Base-by-base conservation (phyloP, 2,888 invertebrate genomes). In the Germaria angustata region DNA sequence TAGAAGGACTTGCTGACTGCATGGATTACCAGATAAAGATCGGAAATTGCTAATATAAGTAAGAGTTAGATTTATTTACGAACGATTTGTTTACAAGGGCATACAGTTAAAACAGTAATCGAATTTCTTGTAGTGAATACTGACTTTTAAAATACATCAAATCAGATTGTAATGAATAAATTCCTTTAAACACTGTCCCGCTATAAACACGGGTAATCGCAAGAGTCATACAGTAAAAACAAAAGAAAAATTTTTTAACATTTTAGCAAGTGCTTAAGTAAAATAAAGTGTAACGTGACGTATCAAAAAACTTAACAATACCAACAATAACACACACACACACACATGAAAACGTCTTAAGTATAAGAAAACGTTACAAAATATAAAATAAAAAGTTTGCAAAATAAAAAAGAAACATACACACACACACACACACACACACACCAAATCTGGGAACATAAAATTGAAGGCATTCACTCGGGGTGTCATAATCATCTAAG, bases 261-360 rank as follows among this genome's bases (percentile, higher is more conserved):
- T 53, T 61, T 69, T 61, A 59, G 44, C 28, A 72, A 81, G 72
- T 77, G 46, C 72, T 72, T 61, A 72, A 68, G 72, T 68, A 57
- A 69, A 78, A 57, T 66, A 57, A 66, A 66, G 65, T 65, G 72
- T 49, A 17, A n/a, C 68, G 41, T 49, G 57, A 65, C n/a, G n/a
- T 28, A 68, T 17, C 2, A 51, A 59, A 59, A 68, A 68, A 34
- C 36, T 28, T 51, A 9, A 22, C n/a, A 46, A 44, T 0, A n/a
- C n/a, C n/a, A n/a, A n/a, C n/a, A n/a, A n/a, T n/a, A n/a, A n/a
- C n/a, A n/a, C n/a, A n/a, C n/a, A 61, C 22, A n/a, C 34, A 22
- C n/a, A n/a, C n/a, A n/a, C n/a, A n/a, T n/a, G 51, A 51, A 73
- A 44, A 63, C 15, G 73, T 17, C 36, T 80, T 28, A 63, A 69